Evolutionary conservation across 2,888 invertebrate genomes (phyloP).

Genomic region (Drosophila pegasa): DNA sequence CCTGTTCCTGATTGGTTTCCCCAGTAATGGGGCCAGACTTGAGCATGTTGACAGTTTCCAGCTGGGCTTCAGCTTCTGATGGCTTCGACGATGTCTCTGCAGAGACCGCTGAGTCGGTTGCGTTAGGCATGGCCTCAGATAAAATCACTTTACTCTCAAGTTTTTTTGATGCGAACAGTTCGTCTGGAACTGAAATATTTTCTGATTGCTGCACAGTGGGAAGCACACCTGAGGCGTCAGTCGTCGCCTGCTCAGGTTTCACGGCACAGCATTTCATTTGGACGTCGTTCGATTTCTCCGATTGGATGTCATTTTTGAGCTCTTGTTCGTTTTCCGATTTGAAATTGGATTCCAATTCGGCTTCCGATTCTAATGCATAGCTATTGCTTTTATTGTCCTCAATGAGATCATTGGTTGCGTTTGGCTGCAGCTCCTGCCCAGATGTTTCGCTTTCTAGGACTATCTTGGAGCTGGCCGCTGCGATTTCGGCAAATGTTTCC

Average conservation of each 20-base stretch:
- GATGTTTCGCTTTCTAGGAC: conserved; percentile 8
- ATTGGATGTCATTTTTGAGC: background rate
- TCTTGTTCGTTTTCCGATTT: conserved; percentile 2
- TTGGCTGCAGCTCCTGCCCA: background rate
- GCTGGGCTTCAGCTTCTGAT: background rate
- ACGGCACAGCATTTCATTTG: background rate
- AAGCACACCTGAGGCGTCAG: background rate
- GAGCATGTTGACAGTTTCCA: background rate
- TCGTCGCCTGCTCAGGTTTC: background rate
- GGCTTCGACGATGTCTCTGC: background rate
- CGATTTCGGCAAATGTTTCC: conserved; percentile 58
- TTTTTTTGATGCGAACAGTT: background rate
- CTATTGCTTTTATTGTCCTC: conserved; percentile 18
- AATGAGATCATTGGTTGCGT: conserved; percentile 33
- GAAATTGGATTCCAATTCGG: background rate
- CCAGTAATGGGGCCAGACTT: background rate
- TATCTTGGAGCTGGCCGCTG: conserved; percentile 41
- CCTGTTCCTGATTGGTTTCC: background rate
- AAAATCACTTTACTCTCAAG: too few species aligned
- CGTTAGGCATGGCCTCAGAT: too few species aligned
- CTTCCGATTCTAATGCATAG: background rate
- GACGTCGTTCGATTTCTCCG: background rate
- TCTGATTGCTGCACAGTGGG: background rate
- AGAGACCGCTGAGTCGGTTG: background rate
- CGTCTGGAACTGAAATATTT: background rate